Conservation (phyloP, 2,888 invertebrate species). For the Meiosimyza platycephala region DNA sequence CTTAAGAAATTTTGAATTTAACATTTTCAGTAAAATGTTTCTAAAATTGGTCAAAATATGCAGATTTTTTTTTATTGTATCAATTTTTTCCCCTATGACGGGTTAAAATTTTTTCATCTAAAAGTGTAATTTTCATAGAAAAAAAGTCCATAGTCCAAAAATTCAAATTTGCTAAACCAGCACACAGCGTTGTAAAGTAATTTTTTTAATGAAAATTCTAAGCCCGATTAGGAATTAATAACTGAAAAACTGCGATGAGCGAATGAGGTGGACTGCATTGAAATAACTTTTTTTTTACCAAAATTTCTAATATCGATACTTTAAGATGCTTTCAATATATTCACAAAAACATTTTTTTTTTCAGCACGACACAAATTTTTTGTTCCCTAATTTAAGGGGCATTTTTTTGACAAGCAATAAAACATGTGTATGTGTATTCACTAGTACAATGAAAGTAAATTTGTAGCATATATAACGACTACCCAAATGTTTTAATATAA, state of each 20-base stretch:
- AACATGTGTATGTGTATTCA: not conserved
- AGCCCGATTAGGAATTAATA: too few relatives aligned
- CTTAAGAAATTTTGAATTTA: too few relatives aligned
- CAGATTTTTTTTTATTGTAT: not conserved
- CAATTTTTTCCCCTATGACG: not conserved
- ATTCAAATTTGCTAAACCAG: too few relatives aligned
- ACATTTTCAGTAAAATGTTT: too few relatives aligned
- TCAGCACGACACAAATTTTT: not conserved
- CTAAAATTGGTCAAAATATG: too few relatives aligned
- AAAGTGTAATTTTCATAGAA: too few relatives aligned
- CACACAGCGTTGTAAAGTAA: too few relatives aligned
- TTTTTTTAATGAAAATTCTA: too few relatives aligned
- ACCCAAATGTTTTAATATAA: not conserved
- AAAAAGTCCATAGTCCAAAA: too few relatives aligned
- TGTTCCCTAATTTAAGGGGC: slow-evolving; percentile 12
- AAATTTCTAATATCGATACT: not conserved
- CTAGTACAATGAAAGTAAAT: not conserved
- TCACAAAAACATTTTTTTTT: not conserved
- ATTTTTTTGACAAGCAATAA: not conserved
- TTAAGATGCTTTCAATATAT: not conserved
- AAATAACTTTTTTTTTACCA: not conserved
- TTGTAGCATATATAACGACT: not conserved
- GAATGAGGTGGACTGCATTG: too few relatives aligned
- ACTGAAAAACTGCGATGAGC: too few relatives aligned
- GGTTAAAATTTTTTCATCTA: too few relatives aligned